Evolutionary conservation across 2,888 invertebrate species (phyloP), one percentile per base, ranked within the genome.

Genomic region (Lacanobia oleracea): DNA sequence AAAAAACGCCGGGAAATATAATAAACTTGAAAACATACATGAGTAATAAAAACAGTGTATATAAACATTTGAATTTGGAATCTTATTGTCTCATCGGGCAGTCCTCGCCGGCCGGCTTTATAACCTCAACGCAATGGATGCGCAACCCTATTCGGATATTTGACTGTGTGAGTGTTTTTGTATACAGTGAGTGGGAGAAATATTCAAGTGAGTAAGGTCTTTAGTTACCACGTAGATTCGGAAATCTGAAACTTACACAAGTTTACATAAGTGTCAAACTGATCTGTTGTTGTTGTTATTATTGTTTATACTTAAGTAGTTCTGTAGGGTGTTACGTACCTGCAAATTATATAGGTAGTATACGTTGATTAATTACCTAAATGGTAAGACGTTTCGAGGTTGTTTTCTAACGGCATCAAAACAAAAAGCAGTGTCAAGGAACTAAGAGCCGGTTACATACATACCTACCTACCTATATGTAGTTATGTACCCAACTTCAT

Each of bases 111-210:
- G 93, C 93, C 90, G 87, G 84, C 84, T 80, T 84, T 66, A 89
- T 93, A 93, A 89, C 87, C 85, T 89, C 86, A 81, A 83, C 76
- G 71, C 89, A 83, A 94, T 94, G 94, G 91, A 89, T 88, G 86
- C 89, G 90, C 92, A 90, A 85, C 92, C 84, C 89, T 91, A 72
- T 82, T 72, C 50, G 91, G 89, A 90, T 90, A 83, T 87, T 87
- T 90, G 88, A 91, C 83, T 92, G 92, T 93, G 95, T 95, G 94
- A 95, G 95, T 95, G 95, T 90, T 89, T 91, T 91, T 89, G 83
- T 88, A 82, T 89, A 88, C 92, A 89, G 93, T 92, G 93, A 91
- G 91, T 79, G 89, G 85, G 88, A 88, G 89, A 86, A 87, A 89
- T 84, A 88, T 86, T 86, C 91, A 93, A 91, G 94, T 94, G 93